Conservation (phyloP, 2,797 vertebrate species). For the Carcharodon carcharias region DNA sequence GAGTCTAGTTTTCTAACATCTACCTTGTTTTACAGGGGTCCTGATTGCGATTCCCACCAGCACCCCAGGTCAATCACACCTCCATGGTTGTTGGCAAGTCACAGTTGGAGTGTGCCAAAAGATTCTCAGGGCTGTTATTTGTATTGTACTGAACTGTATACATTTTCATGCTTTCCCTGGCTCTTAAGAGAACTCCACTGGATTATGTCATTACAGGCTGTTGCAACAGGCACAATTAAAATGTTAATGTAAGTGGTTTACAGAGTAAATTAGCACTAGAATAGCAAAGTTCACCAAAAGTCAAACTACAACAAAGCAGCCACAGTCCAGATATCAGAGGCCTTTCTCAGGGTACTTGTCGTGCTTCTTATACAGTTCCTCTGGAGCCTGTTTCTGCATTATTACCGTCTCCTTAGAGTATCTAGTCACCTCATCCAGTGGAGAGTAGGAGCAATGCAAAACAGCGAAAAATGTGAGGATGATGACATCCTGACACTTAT, state of each 20-base stretch:
- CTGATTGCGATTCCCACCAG: background rate
- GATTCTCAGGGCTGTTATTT: background rate
- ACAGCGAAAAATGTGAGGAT: background rate
- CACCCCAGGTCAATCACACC: background rate
- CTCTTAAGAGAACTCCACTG: background rate
- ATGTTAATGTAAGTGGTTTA: slow-evolving; percentile 16
- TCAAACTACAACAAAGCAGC: background rate
- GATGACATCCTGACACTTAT: background rate
- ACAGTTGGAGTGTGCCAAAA: background rate
- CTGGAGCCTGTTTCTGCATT: background rate
- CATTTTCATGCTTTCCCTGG: background rate
- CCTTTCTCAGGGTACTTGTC: background rate
- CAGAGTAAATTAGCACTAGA: slow-evolving; percentile 5
- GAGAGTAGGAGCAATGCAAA: background rate
- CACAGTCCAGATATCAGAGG: background rate
- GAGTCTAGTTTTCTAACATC: background rate
- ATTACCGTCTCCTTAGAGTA: background rate
- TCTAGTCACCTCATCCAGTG: background rate
- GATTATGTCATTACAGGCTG: slow-evolving; percentile 22
- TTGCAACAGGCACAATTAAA: slow-evolving; percentile 21
- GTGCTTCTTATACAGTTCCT: background rate
- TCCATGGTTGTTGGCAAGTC: background rate
- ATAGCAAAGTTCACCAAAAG: slow-evolving; percentile 33
- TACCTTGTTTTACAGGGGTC: no score
- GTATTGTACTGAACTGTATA: background rate